These are phyloP conservation scores for Todiramphus saurophagus DNA, from an alignment of 2,113 vertebrate species.

Conservation along the genomic window DNA sequence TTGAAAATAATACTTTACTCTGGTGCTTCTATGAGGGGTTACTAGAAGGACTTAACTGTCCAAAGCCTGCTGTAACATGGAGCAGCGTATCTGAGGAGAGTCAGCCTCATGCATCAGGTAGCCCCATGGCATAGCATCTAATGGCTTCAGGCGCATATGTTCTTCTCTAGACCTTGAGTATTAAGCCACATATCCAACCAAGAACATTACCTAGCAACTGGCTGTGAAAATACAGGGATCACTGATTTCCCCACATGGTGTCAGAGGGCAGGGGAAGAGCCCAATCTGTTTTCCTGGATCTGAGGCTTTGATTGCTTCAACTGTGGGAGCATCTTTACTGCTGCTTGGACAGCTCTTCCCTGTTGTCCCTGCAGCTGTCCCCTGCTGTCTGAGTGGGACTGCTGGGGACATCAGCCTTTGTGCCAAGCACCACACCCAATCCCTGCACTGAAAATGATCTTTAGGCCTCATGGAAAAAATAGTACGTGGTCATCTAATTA, in stretches of 20 bases:
- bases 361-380: not conserved
- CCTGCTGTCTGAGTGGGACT: rapidly evolving
- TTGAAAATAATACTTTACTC: not conserved
- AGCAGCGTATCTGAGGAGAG: not conserved
- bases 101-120: not conserved
- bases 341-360: not conserved
- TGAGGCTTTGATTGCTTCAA: not conserved
- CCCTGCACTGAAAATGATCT: not conserved
- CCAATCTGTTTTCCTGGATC: not conserved
- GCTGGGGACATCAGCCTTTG: not conserved
- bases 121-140: rapidly evolving
- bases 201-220: rapidly evolving
- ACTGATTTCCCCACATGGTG: not conserved
- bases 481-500: constrained; percentile 31
- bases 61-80: not conserved
- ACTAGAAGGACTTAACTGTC: not conserved
- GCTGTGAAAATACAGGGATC: not conserved
- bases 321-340: not conserved
- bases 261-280: not conserved
- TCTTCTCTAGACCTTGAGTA: not conserved
- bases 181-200: not conserved
- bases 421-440: not conserved
- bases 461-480: not conserved
- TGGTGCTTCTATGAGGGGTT: not conserved
- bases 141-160: rapidly evolving